Evolutionary conservation across 2,113 vertebrate genomes (phyloP), one percentile per base, ranked within the genome.

Genomic region (Oxyura jamaicensis): DNA sequence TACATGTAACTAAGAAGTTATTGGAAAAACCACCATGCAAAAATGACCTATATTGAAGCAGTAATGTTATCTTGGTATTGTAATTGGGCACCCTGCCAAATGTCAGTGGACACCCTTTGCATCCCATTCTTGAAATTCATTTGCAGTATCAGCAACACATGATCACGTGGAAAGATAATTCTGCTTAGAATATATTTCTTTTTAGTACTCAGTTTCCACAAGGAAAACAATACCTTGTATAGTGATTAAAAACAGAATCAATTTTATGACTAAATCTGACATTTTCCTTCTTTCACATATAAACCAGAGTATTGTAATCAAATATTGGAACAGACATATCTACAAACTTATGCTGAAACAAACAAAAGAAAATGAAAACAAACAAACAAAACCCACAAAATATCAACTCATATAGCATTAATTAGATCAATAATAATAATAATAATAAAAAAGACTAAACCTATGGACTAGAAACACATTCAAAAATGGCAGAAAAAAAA

Each of bases 181-280:
- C 80, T 81, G 22, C 60, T 88, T 77, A 56, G 17, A 67, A n/a
- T 35, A 25, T 69, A 17, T 63, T 72, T 72, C 86, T 91, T 89
- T 91, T 81, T 58, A 76, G 50, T 28, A 90, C 63, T 85, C 56
- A 9, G 58, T 86, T 95, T 94, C 46, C 41, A 87, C 90, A 86
- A 63, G n/a, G 12, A 88, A 93, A 75, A 83, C 94, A 81, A 87
- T 62, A 93, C 41, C 83, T 94, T 88, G 13, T 36, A 36, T 33
- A 86, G 50, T 77, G 91, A 95, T 93, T 94, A 87, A 93, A 97
- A 96, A 77, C 59, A 83, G 69, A 39, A 83, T 89, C 67, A 19
- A 42, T 53, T 50, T 75, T 86, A 67, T 62, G n/a, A 86, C 85
- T 84, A 86, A 73, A 92, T 84, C 65, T 83, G 86, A 86, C 59